phyloP scores from a whole-genome alignment of 1,140 invertebrate genomes.

The Heterodera carotae region DNA sequence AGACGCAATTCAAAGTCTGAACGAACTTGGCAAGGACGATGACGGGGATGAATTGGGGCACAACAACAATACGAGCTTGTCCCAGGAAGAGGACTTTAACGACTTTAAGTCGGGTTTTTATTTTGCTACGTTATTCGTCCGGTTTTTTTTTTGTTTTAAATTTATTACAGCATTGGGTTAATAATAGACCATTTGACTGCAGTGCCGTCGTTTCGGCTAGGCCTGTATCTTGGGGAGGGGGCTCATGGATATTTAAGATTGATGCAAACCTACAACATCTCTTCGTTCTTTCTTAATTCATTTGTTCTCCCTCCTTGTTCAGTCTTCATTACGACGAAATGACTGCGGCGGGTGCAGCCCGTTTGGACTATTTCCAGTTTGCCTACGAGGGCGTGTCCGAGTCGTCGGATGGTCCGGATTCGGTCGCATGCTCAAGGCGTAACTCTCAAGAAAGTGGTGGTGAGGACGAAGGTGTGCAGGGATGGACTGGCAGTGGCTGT shows the following conservation, averaged over 20 bases:
- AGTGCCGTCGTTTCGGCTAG: no score
- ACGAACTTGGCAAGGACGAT: slow-evolving; percentile 47
- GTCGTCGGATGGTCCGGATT: slow-evolving; percentile 46
- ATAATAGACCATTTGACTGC: no score
- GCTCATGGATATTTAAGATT: no score
- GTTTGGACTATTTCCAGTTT: slow-evolving; percentile 48
- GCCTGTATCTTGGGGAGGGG: no score
- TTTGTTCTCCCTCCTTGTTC: slow-evolving; percentile 29
- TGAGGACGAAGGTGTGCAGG: slow-evolving; percentile 68
- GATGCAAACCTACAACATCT: no score
- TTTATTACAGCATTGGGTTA: no score
- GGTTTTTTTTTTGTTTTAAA: slow-evolving; percentile 12
- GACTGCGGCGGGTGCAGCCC: not conserved
- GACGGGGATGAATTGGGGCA: slow-evolving; percentile 18
- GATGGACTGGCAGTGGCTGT: no score
- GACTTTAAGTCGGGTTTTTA: slow-evolving; percentile 38
- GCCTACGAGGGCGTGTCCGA: slow-evolving; percentile 49
- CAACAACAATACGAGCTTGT: not conserved
- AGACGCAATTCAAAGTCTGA: slow-evolving; percentile 31
- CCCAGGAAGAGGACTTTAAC: slow-evolving; percentile 1
- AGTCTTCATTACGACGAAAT: slow-evolving; percentile 42
- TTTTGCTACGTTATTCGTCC: not conserved
- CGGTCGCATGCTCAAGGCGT: slow-evolving; percentile 35
- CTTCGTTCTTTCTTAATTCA: no score
- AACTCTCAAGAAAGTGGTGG: slow-evolving; percentile 46